These are phyloP conservation scores for Sebastes oblongus DNA, from an alignment of 2,797 vertebrate species.

Conservation along the genomic window DNA sequence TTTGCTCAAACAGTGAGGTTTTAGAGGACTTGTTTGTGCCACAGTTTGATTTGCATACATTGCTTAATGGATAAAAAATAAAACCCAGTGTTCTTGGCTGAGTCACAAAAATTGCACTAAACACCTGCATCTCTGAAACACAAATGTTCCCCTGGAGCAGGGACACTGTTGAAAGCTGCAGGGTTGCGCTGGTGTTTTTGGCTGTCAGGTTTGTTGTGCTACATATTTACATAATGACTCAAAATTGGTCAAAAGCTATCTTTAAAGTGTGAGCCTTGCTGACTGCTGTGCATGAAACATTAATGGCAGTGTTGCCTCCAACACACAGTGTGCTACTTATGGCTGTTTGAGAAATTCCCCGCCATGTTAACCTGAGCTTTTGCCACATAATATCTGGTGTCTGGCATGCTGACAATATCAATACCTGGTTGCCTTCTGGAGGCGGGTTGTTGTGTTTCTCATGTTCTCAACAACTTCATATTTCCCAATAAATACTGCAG, in stretches of 20 bases:
- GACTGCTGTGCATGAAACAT: too few species aligned
- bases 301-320: not conserved
- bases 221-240: too few species aligned
- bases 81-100: not conserved
- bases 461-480: slow-evolving; percentile 1
- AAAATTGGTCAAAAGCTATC: too few species aligned
- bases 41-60: not conserved
- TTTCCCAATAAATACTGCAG: not conserved
- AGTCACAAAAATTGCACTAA: not conserved
- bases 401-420: not conserved
- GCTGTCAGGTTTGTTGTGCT: too few species aligned
- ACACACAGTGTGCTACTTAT: not conserved
- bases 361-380: not conserved
- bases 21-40: not conserved
- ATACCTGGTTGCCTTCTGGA: not conserved
- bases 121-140: not conserved
- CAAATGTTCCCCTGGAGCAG: not conserved
- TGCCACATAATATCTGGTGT: not conserved
- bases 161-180: not conserved
- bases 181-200: not conserved
- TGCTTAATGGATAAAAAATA: not conserved
- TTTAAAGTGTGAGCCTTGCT: too few species aligned
- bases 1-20: too few species aligned
- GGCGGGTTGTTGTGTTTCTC: not conserved
- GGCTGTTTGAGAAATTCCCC: not conserved